Base-by-base conservation (phyloP, 2,113 vertebrate species). In the Ammodytes dubius region DNA sequence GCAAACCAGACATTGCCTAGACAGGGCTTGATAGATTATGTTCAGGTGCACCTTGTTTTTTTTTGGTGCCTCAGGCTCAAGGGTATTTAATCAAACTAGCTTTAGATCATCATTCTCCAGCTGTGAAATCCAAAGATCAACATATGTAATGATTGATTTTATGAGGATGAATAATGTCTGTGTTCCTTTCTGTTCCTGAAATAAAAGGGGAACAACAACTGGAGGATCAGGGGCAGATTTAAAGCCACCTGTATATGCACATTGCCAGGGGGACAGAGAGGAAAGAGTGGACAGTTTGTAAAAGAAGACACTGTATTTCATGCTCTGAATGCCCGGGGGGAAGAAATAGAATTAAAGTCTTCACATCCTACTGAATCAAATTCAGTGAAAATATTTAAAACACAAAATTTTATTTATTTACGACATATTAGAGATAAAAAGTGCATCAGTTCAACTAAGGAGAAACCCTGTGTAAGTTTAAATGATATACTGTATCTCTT, bases 11-110 rank as follows among this genome's bases (percentile, higher is more conserved):
- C 64, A 73, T 27, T 27, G 27, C 27, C 27, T 27, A 27, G 27
- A 27, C 19, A 4, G 52, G 46, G 37, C 35, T 75, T 70, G 76
- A 85, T 61, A 5, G 60, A 89, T 84, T 61, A 64, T 77, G 81
- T 77, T 88, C 82, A 89, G 70, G 60, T 88, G 84, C 67, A 65
- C 40, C n/a, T 81, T 50, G 53, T 75, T 45, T 73, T 56, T 60
- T 66, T 53, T 72, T 81, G 47, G 65, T 49, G 53, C 53, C 54
- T 56, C 40, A 74, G 47, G 46, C 53, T 72, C 46, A 17, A 4
- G 53, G 59, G 53, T 19, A 27, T 63, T 60, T 50, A 56, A 40
- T 83, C 79, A 75, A 74, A 79, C 61, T 17, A 40, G 45, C 67
- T 47, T 57, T 67, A 69, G 35, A 81, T 81, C 67, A 71, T 77